These are phyloP conservation scores for Proisotoma minuta DNA, from an alignment of 2,888 invertebrate genomes.

Conservation along the genomic window DNA sequence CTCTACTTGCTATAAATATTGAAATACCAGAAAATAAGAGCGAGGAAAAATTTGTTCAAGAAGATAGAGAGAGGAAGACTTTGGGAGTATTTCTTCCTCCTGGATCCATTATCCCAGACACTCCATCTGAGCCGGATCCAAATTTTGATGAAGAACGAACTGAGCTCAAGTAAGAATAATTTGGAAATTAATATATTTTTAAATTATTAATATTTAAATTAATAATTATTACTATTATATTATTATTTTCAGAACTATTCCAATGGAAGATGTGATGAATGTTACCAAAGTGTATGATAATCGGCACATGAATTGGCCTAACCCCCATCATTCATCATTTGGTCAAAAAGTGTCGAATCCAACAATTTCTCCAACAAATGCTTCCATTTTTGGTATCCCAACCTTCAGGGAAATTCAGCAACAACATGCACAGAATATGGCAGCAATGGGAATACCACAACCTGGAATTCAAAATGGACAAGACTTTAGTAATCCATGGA, in stretches of 20 bases:
- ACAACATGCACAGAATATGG: too few relatives aligned
- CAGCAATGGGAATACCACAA: slow-evolving; percentile 6
- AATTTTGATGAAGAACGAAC: slow-evolving; percentile 52
- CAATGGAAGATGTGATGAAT: slow-evolving; percentile 80
- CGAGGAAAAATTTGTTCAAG: slow-evolving; percentile 79
- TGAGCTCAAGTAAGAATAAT: slow-evolving; percentile 31
- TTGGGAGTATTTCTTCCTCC: slow-evolving; percentile 73
- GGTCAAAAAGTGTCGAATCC: not conserved
- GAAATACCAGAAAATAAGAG: slow-evolving; percentile 58
- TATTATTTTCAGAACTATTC: slow-evolving; percentile 58
- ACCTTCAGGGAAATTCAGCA: not conserved
- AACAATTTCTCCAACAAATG: not conserved
- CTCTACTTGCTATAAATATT: slow-evolving; percentile 57
- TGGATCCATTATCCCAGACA: slow-evolving; percentile 65
- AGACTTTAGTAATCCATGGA: slow-evolving; percentile 22
- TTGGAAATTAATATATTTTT: slow-evolving; percentile 1
- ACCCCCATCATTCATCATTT: slow-evolving; percentile 65
- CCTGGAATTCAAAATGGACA: not conserved
- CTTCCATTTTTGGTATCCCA: not conserved
- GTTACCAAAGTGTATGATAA: slow-evolving; percentile 74
- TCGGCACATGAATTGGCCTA: slow-evolving; percentile 74
- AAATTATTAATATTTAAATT: not conserved
- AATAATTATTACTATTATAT: too few relatives aligned
- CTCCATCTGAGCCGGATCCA: slow-evolving; percentile 77
- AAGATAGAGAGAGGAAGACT: slow-evolving; percentile 77